Base-by-base conservation (phyloP, 2,888 invertebrate genomes). In the Drosophila tanythrix region DNA sequence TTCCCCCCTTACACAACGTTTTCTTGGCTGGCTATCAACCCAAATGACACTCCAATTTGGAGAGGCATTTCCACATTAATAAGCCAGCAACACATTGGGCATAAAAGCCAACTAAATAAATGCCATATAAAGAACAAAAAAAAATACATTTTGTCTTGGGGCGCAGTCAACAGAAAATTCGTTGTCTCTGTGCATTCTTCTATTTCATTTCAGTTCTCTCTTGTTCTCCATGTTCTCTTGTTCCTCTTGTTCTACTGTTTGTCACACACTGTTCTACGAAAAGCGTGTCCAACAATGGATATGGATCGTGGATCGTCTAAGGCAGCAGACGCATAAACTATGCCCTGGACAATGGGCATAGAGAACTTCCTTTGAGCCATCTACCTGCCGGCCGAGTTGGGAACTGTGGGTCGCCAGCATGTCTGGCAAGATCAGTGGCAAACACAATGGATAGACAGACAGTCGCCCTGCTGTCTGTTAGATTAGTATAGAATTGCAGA, bases 11-110 rank as follows among this genome's bases (percentile, higher is more conserved):
- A 4, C 31, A 31, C 8, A 46, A 40, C 40, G 38, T 51, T 40
- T 46, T 11, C 35, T 55, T 43, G 29, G 55, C 67, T 52, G 70
- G 60, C 74, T 58, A 81, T 78, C 72, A 78, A 73, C 59, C 75
- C 72, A 86, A 86, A 86, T 86, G 85, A 89, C 85, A 86, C 85
- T 86, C 89, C 89, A 89, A 86, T 86, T 89, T 86, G 82, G 89
- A 86, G 85, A 88, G 85, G 85, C 85, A 86, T 86, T 86, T 89
- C 89, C 89, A 86, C 89, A 89, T 89, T 86, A 86, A 89, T 89
- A 89, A 82, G 82, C 85, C 84, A 55, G 72, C 73, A 83, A 82
- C 80, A 88, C 82, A 88, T 73, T 66, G 73, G 52, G 31, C 63
- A 85, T 75, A 82, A 83, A 85, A 82, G 77, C 76, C 74, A 72